These are phyloP conservation scores for Chalcis sispes DNA, from an alignment of 2,888 invertebrate genomes.

Conservation along the genomic window DNA sequence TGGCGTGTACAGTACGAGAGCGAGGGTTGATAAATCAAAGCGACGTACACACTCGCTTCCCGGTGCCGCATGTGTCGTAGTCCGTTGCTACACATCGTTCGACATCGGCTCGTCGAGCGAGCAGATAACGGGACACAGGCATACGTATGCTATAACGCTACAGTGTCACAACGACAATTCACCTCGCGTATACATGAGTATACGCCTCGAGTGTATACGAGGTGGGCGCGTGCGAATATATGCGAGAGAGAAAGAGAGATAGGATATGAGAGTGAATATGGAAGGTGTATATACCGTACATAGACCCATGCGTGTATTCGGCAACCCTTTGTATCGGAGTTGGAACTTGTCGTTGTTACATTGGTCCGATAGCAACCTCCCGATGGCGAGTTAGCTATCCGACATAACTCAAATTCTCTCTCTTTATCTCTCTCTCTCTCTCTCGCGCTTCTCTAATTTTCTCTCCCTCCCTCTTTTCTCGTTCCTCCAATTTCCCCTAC, in stretches of 20 bases:
- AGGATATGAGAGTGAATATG: constrained; percentile 8
- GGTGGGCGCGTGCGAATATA: not conserved
- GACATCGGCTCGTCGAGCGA: not conserved
- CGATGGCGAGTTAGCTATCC: not conserved
- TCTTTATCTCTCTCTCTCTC: constrained; percentile 35
- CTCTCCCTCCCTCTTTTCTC: not conserved
- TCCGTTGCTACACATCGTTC: not conserved
- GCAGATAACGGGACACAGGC: constrained; percentile 19
- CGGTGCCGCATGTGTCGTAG: too few relatives aligned
- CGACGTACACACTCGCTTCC: constrained; percentile 1
- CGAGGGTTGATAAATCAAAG: constrained; percentile 55
- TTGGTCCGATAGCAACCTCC: too few relatives aligned
- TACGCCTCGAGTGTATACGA: too few relatives aligned
- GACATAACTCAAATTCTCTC: constrained; percentile 59
- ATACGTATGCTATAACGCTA: too few relatives aligned
- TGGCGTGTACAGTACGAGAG: constrained; percentile 29
- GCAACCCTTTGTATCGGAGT: not conserved
- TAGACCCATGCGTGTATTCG: constrained; percentile 22
- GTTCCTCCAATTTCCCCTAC: constrained; percentile 5
- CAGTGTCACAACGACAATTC: constrained; percentile 37
- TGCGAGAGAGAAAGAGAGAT: constrained; percentile 23
- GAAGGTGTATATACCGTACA: not conserved
- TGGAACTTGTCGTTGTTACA: too few relatives aligned
- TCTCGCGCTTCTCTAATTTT: constrained; percentile 56
- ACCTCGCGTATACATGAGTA: constrained; percentile 7